Evolutionary conservation across 2,888 invertebrate genomes (phyloP).

Genomic region (Chymomyza amoena): DNA sequence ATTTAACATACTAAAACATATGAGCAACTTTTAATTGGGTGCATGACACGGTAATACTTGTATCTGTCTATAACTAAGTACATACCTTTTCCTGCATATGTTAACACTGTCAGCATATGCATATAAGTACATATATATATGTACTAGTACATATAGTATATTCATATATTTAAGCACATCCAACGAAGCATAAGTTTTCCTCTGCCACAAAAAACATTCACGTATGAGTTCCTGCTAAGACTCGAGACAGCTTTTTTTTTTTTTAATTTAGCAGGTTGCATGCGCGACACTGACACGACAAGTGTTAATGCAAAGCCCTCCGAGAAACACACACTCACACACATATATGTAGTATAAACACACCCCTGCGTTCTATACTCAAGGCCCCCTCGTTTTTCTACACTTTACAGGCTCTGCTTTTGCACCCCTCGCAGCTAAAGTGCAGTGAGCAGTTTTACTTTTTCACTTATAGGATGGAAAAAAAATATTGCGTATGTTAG

Average conservation of each 20-base stretch:
- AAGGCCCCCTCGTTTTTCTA: neutral
- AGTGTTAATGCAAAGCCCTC: slow-evolving; percentile 64
- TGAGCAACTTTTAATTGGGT: slow-evolving; percentile 58
- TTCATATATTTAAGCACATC: slow-evolving; percentile 4
- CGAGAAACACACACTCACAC: slow-evolving; percentile 23
- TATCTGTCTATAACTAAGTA: neutral
- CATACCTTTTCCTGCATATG: neutral
- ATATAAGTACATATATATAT: neutral
- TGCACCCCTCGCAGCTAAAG: neutral
- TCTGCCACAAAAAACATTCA: slow-evolving; percentile 38
- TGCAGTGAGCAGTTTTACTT: neutral
- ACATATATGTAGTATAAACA: slow-evolving; percentile 3
- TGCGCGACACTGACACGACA: slow-evolving; percentile 71
- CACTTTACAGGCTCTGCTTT: neutral
- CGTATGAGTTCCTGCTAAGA: slow-evolving; percentile 58
- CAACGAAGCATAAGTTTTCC: slow-evolving; percentile 15
- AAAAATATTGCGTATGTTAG: too few species aligned
- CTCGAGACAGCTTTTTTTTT: slow-evolving; percentile 63
- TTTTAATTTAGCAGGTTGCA: slow-evolving; percentile 69
- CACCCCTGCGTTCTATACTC: neutral
- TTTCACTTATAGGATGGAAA: slow-evolving; percentile 33
- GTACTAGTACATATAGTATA: neutral
- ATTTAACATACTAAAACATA: slow-evolving; percentile 19
- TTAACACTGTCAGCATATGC: neutral
- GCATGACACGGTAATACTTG: slow-evolving; percentile 3